A percentile compares a stretch with the other conserved stretches of the same genome.
These are phyloP conservation scores for Bembecia ichneumoniformis DNA, from an alignment of 2,888 invertebrate species.

Conservation along the genomic window DNA sequence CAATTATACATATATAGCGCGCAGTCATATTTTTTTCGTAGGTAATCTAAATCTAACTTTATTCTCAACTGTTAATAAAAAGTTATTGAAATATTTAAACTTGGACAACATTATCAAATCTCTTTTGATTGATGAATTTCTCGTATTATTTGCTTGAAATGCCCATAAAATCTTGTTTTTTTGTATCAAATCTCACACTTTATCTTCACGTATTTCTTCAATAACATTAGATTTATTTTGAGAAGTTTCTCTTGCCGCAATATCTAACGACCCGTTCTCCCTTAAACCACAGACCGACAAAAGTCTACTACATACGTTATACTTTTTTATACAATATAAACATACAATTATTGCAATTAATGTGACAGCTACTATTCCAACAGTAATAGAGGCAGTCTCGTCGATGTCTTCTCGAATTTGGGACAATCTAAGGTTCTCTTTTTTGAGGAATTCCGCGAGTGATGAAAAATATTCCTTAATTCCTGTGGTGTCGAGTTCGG, in stretches of 20 bases:
- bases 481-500: slow-evolving; percentile 50
- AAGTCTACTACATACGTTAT: slow-evolving; percentile 36
- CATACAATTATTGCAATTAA: slow-evolving; percentile 46
- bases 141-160: no score
- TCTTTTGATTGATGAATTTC: no score
- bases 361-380: slow-evolving; percentile 45
- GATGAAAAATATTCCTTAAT: slow-evolving; percentile 51
- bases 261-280: slow-evolving; percentile 61
- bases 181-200: slow-evolving; percentile 26
- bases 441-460: slow-evolving; percentile 35
- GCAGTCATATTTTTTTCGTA: no score
- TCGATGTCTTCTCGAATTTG: slow-evolving; percentile 41
- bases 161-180: not conserved
- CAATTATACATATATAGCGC: no score
- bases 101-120: no score
- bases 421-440: slow-evolving; percentile 37
- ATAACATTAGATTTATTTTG: slow-evolving; percentile 39
- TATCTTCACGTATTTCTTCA: slow-evolving; percentile 53
- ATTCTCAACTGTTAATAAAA: not conserved
- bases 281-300: slow-evolving; percentile 49
- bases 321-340: slow-evolving; percentile 54
- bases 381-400: slow-evolving; percentile 49
- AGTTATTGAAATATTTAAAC: not conserved
- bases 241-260: slow-evolving; percentile 47
- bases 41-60: no score